Base-by-base conservation (phyloP, 2,888 invertebrate species). In the Pachliopta kotzebuea region DNA sequence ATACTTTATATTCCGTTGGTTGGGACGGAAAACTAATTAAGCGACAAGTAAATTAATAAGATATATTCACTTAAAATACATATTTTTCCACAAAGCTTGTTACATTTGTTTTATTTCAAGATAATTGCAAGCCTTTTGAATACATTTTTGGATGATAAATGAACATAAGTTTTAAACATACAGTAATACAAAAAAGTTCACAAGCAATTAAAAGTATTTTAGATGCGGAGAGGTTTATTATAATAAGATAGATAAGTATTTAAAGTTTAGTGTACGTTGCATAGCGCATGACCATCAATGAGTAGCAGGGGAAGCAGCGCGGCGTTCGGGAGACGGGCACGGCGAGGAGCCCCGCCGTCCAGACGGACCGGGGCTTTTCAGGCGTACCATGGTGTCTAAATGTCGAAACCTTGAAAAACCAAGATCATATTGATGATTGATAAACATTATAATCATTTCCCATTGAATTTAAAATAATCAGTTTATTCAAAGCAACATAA, bases 361-460 rank as follows among this genome's bases (percentile, higher is more conserved):
- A 63, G 92, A 92, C 65, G 93, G 93, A 67, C 93, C 94, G 17
- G 95, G 94, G 56, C 94, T 92, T 78, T 96, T 95, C 73, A 97
- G 89, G 0, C 96, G 94, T 42, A 97, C 96, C 93, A 95, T 96
- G 21, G 97, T 96, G 81, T 97, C 97, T 84, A 97, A 90, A 84
- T 97, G 97, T 23, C 97, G 95, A 85, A 97, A 97, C 78, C 97
- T 97, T 78, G 14, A 56, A 69, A 67, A 4, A n/a, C n/a, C 31
- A 58, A 37, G 50, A 21, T 2, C 21, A 53, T 21, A 37, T 59
- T 37, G 2, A 18, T n/a, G n/a, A 26, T 26, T 6, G 26, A 26
- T 26, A 6, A 26, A 26, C 26, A 26, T 3, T 26, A 26, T 4
- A 26, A 26, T n/a, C n/a, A n/a, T n/a, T n/a, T n/a, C n/a, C n/a